These are phyloP conservation scores for Parotia lawesii DNA, from an alignment of 2,113 vertebrate genomes.

Conservation along the genomic window DNA sequence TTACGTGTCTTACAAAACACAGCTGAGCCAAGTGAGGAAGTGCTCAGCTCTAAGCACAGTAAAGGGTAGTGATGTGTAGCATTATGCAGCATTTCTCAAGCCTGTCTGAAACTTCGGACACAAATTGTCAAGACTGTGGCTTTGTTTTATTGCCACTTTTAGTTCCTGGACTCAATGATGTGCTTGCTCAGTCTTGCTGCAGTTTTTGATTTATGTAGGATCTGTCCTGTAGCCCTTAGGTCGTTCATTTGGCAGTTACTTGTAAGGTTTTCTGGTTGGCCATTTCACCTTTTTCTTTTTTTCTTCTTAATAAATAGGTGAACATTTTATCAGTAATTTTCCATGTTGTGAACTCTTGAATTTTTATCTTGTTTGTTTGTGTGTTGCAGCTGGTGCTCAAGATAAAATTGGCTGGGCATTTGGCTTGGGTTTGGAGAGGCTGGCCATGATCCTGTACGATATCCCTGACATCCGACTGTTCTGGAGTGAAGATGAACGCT, in stretches of 20 bases:
- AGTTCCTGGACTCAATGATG: background rate
- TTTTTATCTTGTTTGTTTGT: constrained; percentile 10
- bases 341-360: background rate
- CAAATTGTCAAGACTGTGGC: background rate
- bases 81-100: background rate
- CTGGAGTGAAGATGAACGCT: constrained; percentile 91
- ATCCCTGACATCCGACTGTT: constrained; percentile 95
- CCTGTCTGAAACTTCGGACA: background rate
- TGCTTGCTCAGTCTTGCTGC: background rate
- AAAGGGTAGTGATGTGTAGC: background rate
- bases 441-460: constrained; percentile 90
- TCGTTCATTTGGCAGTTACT: constrained; percentile 32
- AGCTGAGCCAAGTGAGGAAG: background rate
- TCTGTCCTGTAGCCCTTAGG: background rate
- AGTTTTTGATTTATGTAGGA: background rate
- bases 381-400: constrained; percentile 81
- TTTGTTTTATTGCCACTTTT: background rate
- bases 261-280: constrained; percentile 8
- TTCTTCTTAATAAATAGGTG: background rate
- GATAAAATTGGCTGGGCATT: constrained; percentile 92
- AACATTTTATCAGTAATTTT: background rate
- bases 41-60: background rate
- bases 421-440: constrained; percentile 88
- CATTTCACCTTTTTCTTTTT: background rate
- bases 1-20: background rate